phyloP scores from a whole-genome alignment of 2,797 vertebrate genomes.

The Mormyrops attenuatus region DNA sequence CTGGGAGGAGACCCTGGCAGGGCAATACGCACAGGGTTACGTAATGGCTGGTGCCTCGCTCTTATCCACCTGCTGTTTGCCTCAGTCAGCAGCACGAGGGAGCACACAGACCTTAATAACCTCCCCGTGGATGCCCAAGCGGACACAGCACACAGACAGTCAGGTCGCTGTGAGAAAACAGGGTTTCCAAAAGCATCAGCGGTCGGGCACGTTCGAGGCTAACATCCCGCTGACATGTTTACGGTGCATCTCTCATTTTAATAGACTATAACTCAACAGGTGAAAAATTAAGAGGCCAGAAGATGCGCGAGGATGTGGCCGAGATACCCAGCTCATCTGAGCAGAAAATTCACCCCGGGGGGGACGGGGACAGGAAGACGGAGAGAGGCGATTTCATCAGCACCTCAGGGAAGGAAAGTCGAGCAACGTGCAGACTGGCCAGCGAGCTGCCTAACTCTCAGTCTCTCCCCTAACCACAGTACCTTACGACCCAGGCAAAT shows the following conservation, averaged over 20 bases:
- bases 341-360: background rate
- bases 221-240: background rate
- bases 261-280: background rate
- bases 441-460: background rate
- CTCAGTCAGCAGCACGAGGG: background rate
- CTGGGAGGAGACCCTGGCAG: background rate
- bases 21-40: background rate
- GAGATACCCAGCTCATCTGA: background rate
- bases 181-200: background rate
- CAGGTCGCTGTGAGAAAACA: background rate
- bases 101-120: background rate
- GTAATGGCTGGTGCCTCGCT: background rate
- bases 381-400: background rate
- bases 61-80: background rate
- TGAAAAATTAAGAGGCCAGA: background rate
- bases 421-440: background rate
- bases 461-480: background rate
- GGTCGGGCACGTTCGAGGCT: background rate
- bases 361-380: background rate
- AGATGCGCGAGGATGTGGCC: background rate
- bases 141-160: background rate
- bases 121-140: background rate
- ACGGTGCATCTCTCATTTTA: background rate
- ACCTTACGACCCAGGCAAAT: background rate
- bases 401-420: background rate